Evolutionary conservation across 2,113 vertebrate genomes (phyloP).

Genomic region (Sphyrna mokarran): DNA sequence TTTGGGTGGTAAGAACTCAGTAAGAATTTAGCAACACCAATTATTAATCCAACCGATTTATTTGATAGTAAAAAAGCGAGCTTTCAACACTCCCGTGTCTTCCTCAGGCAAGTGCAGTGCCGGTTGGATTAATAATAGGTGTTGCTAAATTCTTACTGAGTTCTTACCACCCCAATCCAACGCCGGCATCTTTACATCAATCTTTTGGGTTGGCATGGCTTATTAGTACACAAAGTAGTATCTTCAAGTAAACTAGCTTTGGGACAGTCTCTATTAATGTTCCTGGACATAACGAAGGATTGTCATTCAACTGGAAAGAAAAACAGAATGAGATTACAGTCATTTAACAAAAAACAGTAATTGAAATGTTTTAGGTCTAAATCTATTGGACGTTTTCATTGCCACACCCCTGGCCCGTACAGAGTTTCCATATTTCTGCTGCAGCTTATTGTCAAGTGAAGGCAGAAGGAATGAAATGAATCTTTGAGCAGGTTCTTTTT

Average conservation of each 20-base stretch:
- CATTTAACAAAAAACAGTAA: not conserved
- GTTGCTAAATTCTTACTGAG: no score
- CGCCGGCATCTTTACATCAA: no score
- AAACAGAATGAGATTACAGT: not conserved
- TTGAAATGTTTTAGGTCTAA: not conserved
- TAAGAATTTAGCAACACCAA: no score
- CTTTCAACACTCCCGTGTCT: no score
- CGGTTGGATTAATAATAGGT: no score
- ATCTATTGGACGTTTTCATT: not conserved
- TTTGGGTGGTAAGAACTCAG: no score
- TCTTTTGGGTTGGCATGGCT: not conserved
- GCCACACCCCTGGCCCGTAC: not conserved
- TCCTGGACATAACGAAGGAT: not conserved
- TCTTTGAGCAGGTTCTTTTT: not conserved
- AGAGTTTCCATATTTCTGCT: not conserved
- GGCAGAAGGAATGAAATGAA: not conserved
- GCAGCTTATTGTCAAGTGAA: not conserved
- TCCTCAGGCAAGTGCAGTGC: no score
- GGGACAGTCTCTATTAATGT: not conserved
- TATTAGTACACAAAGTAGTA: not conserved
- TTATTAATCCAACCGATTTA: no score
- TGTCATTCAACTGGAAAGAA: not conserved
- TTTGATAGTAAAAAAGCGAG: no score
- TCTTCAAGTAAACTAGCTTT: not conserved
- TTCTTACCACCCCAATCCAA: no score